Evolutionary conservation across 2,113 vertebrate species (phyloP).

Genomic region (Falcunculus frontatus): DNA sequence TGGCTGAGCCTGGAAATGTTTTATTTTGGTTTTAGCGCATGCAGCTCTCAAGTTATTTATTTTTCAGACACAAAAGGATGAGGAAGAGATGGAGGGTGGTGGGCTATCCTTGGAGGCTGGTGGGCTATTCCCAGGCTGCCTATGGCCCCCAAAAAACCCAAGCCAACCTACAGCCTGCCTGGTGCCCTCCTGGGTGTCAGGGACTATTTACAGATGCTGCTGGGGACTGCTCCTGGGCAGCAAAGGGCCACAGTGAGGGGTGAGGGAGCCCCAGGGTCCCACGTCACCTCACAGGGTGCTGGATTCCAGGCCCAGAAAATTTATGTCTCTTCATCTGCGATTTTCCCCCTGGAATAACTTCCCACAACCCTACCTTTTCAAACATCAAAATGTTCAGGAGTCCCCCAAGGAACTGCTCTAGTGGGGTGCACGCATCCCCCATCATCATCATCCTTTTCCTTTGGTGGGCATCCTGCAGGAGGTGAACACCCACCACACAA

Average conservation of each 20-base stretch:
- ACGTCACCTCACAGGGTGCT: fast-evolving
- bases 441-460: neutral
- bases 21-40: neutral
- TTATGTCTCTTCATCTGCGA: neutral
- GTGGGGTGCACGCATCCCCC: fast-evolving
- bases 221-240: fast-evolving
- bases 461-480: neutral
- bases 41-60: neutral
- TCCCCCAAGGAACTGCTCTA: neutral
- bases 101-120: neutral
- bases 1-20: slow-evolving; percentile 23
- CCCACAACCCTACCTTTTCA: neutral
- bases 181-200: neutral
- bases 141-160: neutral
- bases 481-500: neutral
- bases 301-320: neutral
- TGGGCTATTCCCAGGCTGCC: neutral
- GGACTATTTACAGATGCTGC: neutral
- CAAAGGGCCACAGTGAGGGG: neutral
- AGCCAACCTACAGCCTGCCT: neutral
- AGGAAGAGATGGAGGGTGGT: neutral
- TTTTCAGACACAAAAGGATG: fast-evolving
- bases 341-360: neutral
- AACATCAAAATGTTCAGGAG: neutral
- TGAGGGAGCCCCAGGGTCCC: neutral